phyloP scores from a whole-genome alignment of 2,888 invertebrate species.

The Dryocosmus kuriphilus region DNA sequence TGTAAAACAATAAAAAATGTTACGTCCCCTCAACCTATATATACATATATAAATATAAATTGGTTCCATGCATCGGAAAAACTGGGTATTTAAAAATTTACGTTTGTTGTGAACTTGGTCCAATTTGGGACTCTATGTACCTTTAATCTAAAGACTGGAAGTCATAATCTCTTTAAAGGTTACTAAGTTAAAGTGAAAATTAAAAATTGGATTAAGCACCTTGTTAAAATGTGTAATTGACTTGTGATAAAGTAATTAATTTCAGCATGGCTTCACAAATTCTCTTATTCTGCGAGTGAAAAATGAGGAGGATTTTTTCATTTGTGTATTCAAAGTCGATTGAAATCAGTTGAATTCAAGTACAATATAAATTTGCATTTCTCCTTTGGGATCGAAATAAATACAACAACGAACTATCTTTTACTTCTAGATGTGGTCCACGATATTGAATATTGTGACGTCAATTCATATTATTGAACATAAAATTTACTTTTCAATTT shows the following conservation, averaged over 20 bases:
- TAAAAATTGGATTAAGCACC: too few species aligned
- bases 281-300: neutral
- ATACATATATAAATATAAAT: too few species aligned
- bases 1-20: too few species aligned
- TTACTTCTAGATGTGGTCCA: neutral
- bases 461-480: neutral
- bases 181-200: too few species aligned
- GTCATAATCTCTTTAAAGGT: too few species aligned
- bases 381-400: neutral
- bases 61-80: too few species aligned
- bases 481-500: neutral
- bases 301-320: neutral
- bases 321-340: neutral
- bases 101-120: too few species aligned
- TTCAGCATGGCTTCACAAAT: neutral
- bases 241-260: neutral
- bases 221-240: too few species aligned
- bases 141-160: too few species aligned
- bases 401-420: neutral
- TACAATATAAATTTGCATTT: neutral
- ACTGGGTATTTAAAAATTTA: too few species aligned
- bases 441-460: neutral
- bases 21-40: too few species aligned
- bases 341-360: neutral
- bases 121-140: too few species aligned